A percentile compares a stretch with the other conserved stretches of the same genome.
These are phyloP conservation scores for Danio rerio DNA, from an alignment of 2,113 vertebrate genomes.

Conservation along the genomic window GRCz12tu NC_133198.1:34556501-34557000, in stretches of 20 bases:
- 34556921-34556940: not conserved
- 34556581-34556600: constrained; percentile 24
- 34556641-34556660: too few relatives aligned
- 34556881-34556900: constrained; percentile 2
- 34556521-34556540: constrained; percentile 24
- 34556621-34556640: not conserved
- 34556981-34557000: not conserved
- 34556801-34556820: not conserved
- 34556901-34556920: not conserved
- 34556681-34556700: too few relatives aligned
- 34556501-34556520: constrained; percentile 10
- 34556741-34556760: too few relatives aligned
- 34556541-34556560: constrained; percentile 21
- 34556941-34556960: constrained; percentile 10
- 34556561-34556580: not conserved
- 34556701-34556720: too few relatives aligned
- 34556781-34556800: not conserved
- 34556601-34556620: not conserved
- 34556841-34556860: too few relatives aligned
- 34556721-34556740: too few relatives aligned
- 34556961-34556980: not conserved
- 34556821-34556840: too few relatives aligned
- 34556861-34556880: too few relatives aligned
- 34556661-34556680: too few relatives aligned
- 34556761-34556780: too few relatives aligned